phyloP scores from a whole-genome alignment of 2,113 vertebrate genomes.

The Corvus cornix region DNA sequence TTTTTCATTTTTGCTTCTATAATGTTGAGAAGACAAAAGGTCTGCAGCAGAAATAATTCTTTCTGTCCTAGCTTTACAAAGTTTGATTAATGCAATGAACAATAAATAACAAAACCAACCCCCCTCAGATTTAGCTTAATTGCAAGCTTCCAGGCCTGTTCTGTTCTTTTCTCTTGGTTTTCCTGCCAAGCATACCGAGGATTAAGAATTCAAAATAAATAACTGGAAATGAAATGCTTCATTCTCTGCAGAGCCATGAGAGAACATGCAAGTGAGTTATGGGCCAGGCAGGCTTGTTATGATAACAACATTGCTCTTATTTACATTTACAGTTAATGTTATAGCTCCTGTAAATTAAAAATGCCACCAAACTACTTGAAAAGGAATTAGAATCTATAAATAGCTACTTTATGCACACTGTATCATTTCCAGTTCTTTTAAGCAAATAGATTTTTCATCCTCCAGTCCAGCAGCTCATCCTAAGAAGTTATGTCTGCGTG shows the following conservation, averaged over 20 bases:
- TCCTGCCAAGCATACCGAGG: not conserved
- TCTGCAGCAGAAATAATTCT: not conserved
- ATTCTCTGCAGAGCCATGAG: not conserved
- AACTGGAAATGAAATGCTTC: not conserved
- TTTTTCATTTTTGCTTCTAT: not conserved
- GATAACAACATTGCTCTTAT: not conserved
- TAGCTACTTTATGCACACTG: not conserved
- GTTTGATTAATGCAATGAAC: not conserved
- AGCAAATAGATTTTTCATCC: not conserved
- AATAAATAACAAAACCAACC: not conserved
- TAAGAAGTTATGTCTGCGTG: not conserved
- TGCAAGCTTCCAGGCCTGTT: not conserved
- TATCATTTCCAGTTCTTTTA: not conserved
- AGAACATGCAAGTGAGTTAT: not conserved
- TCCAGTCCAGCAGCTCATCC: not conserved
- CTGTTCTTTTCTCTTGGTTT: not conserved
- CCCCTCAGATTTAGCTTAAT: not conserved
- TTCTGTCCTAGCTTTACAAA: not conserved
- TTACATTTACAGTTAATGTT: not conserved
- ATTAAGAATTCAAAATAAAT: slow-evolving; percentile 14
- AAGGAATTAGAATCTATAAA: slow-evolving; percentile 12
- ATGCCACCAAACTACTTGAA: not conserved
- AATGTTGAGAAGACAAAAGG: not conserved
- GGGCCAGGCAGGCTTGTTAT: not conserved
- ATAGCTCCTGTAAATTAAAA: not conserved